Base-by-base conservation (phyloP, 2,797 vertebrate species). In the Pygocentrus nattereri region DNA sequence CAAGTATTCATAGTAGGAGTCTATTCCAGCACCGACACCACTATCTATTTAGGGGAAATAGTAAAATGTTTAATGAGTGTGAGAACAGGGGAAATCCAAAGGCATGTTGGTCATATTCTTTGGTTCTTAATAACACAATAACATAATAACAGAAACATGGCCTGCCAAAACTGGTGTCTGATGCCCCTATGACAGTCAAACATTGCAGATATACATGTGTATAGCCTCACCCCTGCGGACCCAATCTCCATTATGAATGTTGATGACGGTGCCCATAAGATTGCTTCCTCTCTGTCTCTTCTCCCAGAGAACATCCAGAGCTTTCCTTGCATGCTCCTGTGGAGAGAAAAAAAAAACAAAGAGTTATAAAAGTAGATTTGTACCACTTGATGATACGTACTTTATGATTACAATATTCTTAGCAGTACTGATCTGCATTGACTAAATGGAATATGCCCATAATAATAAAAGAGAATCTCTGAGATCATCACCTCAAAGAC, bases 231-330 rank as follows among this genome's bases (percentile, higher is more conserved):
- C 95, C 50, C 95, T 92, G 54, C 95, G 90, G 74, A 96, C 92
- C 95, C 95, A 96, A 85, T 95, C 95, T 88, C 95, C 95, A 41
- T 91, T 96, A 85, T 96, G 95, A 79, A 96, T 96, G 85, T 96
- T 96, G 85, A 96, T 96, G 82, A 96, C 95, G 0, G 95, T 96
- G 41, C 95, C 95, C 44, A 96, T 94, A 62, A 96, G 90, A 88
- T 96, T 92, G 86, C 94, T 96, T 86, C 94, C 95, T 88, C 87
- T 93, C 91, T 96, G 95, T 78, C 95, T 92, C 82, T 93, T 94
- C 85, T 95, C 93, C 95, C 95, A 96, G 21, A 96, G 92, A 75
- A 95, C 95, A 54, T 96, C 95, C 88, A 96, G 83, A 70, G 95
- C 95, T 84, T 93, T 95, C 68, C 95, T 90, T 1, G 95, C 95